Conservation (phyloP, 2,888 invertebrate genomes). For the Stenotaenia linearis region DNA sequence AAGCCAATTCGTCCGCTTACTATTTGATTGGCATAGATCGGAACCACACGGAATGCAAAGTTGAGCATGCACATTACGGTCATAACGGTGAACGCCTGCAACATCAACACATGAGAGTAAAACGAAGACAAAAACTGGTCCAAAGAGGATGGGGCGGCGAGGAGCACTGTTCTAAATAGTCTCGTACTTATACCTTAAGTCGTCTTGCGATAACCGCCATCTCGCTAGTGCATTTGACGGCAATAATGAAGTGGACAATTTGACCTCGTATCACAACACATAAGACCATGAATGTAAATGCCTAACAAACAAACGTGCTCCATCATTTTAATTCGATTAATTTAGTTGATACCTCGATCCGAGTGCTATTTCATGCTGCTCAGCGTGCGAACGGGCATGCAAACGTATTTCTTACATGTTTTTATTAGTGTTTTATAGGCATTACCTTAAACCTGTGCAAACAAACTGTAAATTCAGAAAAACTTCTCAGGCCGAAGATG, state of each 20-base stretch:
- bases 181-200: not conserved
- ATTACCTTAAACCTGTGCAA: not conserved
- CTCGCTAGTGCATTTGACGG: not conserved
- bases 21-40: slow-evolving; percentile 34
- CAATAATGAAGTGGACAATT: slow-evolving; percentile 20
- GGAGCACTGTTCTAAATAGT: not conserved
- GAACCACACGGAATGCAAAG: slow-evolving; percentile 31
- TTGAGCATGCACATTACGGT: slow-evolving; percentile 34
- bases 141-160: not conserved
- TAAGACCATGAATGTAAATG: not conserved
- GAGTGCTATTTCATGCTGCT: not conserved
- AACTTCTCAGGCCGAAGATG: not conserved
- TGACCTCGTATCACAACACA: slow-evolving; percentile 24
- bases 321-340: not conserved
- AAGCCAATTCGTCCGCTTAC: slow-evolving; percentile 43
- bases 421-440: too few species aligned
- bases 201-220: not conserved
- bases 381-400: not conserved
- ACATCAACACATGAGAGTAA: not conserved
- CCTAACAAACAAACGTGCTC: not conserved
- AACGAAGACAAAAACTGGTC: not conserved
- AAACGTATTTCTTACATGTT: not conserved
- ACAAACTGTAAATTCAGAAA: not conserved
- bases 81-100: slow-evolving; percentile 40
- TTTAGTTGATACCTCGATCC: not conserved